These are phyloP conservation scores for Euproctis similis DNA, from an alignment of 2,888 invertebrate species.

Conservation along the genomic window DNA sequence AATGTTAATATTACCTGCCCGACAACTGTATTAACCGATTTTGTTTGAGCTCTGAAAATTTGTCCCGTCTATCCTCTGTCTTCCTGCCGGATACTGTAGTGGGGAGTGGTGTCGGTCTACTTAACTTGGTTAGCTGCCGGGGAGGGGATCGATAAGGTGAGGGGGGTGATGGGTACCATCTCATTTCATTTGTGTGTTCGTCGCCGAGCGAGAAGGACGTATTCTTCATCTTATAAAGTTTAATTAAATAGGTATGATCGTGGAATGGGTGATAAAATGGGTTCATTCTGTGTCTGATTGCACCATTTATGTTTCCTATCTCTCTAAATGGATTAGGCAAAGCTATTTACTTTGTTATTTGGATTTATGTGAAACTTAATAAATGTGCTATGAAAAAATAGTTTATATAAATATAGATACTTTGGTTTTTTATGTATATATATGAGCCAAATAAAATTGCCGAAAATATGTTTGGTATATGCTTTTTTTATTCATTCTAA, in stretches of 20 bases:
- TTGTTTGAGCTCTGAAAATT: constrained; percentile 14
- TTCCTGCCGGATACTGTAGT: constrained; percentile 5
- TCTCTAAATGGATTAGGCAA: constrained; percentile 4
- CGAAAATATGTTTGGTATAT: too few species aligned
- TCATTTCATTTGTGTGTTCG: constrained; percentile 6
- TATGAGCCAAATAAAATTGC: too few species aligned
- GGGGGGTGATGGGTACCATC: constrained; percentile 7
- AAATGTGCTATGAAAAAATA: too few species aligned
- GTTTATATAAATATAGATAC: too few species aligned
- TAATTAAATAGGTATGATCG: constrained; percentile 6
- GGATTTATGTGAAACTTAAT: too few species aligned
- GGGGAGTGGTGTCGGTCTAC: constrained; percentile 21
- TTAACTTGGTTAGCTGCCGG: constrained; percentile 23
- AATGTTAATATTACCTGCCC: constrained; percentile 23
- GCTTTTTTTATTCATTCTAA: too few species aligned
- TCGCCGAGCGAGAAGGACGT: constrained; percentile 2
- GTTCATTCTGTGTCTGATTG: constrained; percentile 3
- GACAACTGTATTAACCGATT: constrained; percentile 12
- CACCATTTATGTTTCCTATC: constrained; percentile 4
- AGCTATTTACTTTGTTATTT: too few species aligned
- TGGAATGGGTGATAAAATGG: constrained; percentile 3
- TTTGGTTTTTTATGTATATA: too few species aligned
- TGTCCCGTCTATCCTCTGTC: constrained; percentile 13
- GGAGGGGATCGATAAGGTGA: constrained; percentile 40
- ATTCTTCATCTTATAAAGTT: constrained; percentile 1